Evolutionary conservation across 2,113 vertebrate species (phyloP), one percentile per base, ranked within the genome.

Genomic region (Pithys albifrons): DNA sequence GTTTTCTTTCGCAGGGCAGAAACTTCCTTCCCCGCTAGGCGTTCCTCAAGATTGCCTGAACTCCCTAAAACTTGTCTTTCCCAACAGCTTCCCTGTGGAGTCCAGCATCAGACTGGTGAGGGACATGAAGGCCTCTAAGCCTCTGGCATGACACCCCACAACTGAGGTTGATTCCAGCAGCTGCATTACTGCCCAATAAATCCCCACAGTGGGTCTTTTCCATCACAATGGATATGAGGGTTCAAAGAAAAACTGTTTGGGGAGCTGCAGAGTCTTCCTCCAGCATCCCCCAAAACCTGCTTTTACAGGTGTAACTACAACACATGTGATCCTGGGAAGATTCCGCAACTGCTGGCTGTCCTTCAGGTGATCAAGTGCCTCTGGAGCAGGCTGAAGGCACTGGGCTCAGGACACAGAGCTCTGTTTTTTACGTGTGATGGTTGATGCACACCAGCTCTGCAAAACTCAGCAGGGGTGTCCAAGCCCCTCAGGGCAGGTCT

Each of bases 401-500:
- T 14, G 41, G 57, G 74, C 24, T 54, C 10, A 46, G 70, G 28
- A 46, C 69, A 79, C 61, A 82, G 28, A 61, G 78, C 19, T 75
- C 46, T 61, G 61, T 2, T 28, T 28, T 66, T 59, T 37, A 46
- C 0, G 4, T 8, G 1, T 0, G 5, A 45, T 45, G 33, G 33
- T 16, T 39, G 52, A 14, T 67, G 28, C 33, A 61, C 62, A 54
- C 10, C 37, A 52, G 59, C 59, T 3, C 61, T 82, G 61, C 54
- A 67, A 67, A 25, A 29, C 70, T 41, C 46, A 75, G 8, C 52
- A 37, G 37, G 2, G 15, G 31, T 37, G 22, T n/a, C 46, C 10
- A 24, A 82, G 27, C 9, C 12, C 18, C 17, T 6, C 7, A 0
- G 0, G 14, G 23, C 1, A 0, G 45, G 51, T 61, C 55, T 77